A percentile compares a stretch with the other conserved stretches of the same genome.
Evolutionary conservation across 2,797 vertebrate genomes (phyloP).

Genomic region (Ibycter americanus): DNA sequence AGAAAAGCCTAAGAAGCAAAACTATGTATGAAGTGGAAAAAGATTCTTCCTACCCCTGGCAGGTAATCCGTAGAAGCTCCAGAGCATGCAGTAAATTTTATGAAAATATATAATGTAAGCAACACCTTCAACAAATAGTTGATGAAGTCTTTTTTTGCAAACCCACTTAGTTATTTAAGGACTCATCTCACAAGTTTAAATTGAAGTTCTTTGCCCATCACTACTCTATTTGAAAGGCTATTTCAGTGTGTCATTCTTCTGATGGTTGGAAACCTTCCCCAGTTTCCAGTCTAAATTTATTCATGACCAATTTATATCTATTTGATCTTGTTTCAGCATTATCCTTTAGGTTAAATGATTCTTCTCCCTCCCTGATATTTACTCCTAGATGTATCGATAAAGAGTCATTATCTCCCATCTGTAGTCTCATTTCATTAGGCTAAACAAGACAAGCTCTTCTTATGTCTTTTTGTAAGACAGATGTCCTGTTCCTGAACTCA

Average conservation of each 20-base stretch:
- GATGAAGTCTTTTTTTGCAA: background rate
- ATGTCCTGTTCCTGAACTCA: background rate
- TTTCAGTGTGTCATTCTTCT: background rate
- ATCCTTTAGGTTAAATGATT: slow-evolving; percentile 19
- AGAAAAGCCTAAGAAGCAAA: background rate
- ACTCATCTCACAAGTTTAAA: slow-evolving; percentile 17
- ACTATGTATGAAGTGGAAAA: background rate
- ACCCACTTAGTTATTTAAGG: slow-evolving; percentile 11
- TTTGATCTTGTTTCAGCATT: slow-evolving; percentile 35
- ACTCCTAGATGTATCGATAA: background rate
- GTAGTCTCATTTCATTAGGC: background rate
- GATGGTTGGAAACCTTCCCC: background rate
- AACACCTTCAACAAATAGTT: background rate
- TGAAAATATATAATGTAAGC: slow-evolving; percentile 2
- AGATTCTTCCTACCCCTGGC: background rate
- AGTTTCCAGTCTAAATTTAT: slow-evolving; percentile 40
- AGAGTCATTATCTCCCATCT: background rate
- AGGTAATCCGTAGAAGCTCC: slow-evolving; percentile 12
- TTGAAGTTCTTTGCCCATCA: slow-evolving; percentile 15
- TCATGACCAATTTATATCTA: slow-evolving; percentile 30
- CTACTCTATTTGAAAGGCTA: slow-evolving; percentile 20
- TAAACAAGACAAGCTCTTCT: background rate
- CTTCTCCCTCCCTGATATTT: background rate
- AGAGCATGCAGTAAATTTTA: slow-evolving; percentile 2
- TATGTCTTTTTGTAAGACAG: background rate